A percentile compares a stretch with the other conserved stretches of the same genome.
phyloP scores from a whole-genome alignment of 2,888 invertebrate species.

The Rhagonycha lutea region DNA sequence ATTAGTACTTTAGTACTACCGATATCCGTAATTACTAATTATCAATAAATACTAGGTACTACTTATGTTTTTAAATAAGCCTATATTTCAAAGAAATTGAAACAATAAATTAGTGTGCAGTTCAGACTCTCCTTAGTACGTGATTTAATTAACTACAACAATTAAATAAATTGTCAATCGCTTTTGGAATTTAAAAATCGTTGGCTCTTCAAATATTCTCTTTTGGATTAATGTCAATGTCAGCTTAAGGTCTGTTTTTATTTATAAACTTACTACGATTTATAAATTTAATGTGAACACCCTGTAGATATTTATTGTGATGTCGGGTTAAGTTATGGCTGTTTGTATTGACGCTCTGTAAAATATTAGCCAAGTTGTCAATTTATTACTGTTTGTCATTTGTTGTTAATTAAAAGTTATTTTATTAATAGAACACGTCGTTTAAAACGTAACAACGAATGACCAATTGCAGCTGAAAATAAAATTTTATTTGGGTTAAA shows the following conservation, averaged over 20 bases:
- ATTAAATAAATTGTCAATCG: neutral
- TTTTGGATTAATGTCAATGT: constrained; percentile 1
- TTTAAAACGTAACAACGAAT: neutral
- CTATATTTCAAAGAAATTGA: neutral
- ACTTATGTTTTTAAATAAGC: neutral
- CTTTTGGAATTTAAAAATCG: neutral
- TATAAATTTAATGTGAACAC: too few relatives aligned
- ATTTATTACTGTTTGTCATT: neutral
- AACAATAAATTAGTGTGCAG: neutral
- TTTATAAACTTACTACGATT: neutral
- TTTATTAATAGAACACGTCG: neutral
- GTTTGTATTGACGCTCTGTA: neutral
- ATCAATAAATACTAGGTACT: too few relatives aligned
- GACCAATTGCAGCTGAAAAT: too few relatives aligned
- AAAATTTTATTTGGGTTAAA: too few relatives aligned
- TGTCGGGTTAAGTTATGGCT: too few relatives aligned
- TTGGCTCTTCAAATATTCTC: neutral
- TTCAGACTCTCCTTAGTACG: neutral
- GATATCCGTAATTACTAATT: neutral
- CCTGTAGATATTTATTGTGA: too few relatives aligned
- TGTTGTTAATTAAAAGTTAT: neutral
- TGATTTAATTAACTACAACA: neutral
- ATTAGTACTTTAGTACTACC: neutral
- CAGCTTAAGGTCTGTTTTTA: neutral
- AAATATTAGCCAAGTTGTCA: neutral